Evolutionary conservation across 2,888 invertebrate species (phyloP), one percentile per base, ranked within the genome.

Genomic region (Scaeva pyrastri): DNA sequence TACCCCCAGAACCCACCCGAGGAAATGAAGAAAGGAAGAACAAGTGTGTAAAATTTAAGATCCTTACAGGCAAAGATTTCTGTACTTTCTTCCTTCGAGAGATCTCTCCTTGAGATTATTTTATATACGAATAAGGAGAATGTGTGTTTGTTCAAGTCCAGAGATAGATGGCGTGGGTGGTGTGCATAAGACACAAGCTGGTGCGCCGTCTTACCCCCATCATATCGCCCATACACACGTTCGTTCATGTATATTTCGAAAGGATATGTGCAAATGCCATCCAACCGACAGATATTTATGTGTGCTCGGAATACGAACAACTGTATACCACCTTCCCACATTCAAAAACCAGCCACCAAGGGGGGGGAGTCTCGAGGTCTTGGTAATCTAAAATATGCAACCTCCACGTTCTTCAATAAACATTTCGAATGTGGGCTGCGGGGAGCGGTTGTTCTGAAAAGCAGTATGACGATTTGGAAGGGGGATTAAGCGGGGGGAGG

Each of bases 31-130:
- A 77, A 64, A 50, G 19, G 60, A 70, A 66, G 56, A 80, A 76
- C 80, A 85, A 85, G 85, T 80, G 85, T 80, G 85, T 77, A 80
- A 76, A 85, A 85, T 85, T 85, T 80, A 85, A 85, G 80, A 85
- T 80, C 62, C 68, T 19, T 45, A 11, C 60, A 55, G 48, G 56
- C 64, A 39, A 52, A 41, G 50, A 31, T 31, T 56, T 52, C 66
- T 71, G 52, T 68, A 23, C 74, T 64, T 74, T 80, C 31, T 31
- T 31, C 31, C 72, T 56, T 81, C 60, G 36, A 71, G 60, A 81
- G 55, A 81, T 81, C 43, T 68, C 66, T 73, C 72, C 72, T 70
- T 52, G 43, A 66, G 58, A 41, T 60, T 60, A 39, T 60, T 16
- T n/a, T 31, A 16, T 10, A 8, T 31, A 50, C 16, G 36, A 19